Evolutionary conservation across 2,797 vertebrate genomes (phyloP).

Genomic region (Tenualosa ilisha): DNA sequence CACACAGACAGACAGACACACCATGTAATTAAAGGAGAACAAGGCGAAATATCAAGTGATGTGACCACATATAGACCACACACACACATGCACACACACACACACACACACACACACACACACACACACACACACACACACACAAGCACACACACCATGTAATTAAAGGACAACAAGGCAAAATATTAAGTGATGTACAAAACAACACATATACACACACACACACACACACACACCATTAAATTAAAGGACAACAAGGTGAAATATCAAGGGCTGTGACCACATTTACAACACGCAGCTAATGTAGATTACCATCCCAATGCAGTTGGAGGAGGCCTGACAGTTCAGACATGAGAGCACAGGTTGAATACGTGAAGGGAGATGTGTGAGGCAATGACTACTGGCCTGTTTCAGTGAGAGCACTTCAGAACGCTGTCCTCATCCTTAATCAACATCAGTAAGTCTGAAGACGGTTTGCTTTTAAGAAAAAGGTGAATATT

Average conservation of each 20-base stretch:
- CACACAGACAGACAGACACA: no score
- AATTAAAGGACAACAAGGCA: background rate
- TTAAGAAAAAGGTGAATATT: background rate
- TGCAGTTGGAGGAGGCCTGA: background rate
- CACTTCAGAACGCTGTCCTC: background rate
- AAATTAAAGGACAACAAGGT: background rate
- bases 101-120: no score
- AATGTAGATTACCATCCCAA: background rate
- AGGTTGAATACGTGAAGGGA: background rate
- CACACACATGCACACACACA: no score
- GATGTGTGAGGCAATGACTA: background rate
- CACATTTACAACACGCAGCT: background rate
- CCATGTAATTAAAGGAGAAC: no score
- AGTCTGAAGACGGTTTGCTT: background rate
- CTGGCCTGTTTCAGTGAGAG: background rate
- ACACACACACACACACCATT: no score
- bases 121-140: no score
- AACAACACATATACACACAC: no score
- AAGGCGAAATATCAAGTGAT: background rate
- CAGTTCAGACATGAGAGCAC: background rate
- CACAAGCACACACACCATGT: no score
- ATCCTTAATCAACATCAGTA: background rate
- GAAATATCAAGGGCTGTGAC: background rate
- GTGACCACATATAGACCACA: background rate
- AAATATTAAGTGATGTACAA: background rate